Evolutionary conservation across 2,888 invertebrate species (phyloP).

Genomic region (Tillus elongatus): DNA sequence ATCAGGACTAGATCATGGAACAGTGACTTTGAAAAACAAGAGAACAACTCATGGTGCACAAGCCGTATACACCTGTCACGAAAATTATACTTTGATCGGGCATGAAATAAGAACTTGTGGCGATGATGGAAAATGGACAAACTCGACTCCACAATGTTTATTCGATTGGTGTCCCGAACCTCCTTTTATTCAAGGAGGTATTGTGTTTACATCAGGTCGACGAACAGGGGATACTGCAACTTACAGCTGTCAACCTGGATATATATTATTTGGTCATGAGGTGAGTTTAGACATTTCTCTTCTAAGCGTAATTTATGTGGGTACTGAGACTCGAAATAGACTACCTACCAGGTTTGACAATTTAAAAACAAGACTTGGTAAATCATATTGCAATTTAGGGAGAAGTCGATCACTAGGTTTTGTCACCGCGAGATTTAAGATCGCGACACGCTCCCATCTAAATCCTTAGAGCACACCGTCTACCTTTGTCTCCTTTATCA

Average conservation of each 20-base stretch:
- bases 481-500: too few relatives aligned
- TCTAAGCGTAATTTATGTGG: too few relatives aligned
- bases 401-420: too few relatives aligned
- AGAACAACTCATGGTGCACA: constrained; percentile 72
- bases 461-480: too few relatives aligned
- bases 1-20: constrained; percentile 62
- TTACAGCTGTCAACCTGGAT: constrained; percentile 74
- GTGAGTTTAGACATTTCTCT: constrained; percentile 47
- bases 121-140: constrained; percentile 67
- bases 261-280: constrained; percentile 72
- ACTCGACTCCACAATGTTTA: constrained; percentile 68
- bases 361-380: too few relatives aligned
- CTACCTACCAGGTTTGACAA: too few relatives aligned
- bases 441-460: too few relatives aligned
- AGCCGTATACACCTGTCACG: constrained; percentile 68
- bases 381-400: too few relatives aligned
- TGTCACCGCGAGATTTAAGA: too few relatives aligned
- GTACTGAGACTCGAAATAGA: too few relatives aligned
- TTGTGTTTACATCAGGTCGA: constrained; percentile 60
- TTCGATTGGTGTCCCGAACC: constrained; percentile 86
- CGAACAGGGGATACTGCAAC: constrained; percentile 72
- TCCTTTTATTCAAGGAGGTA: constrained; percentile 65
- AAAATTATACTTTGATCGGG: constrained; percentile 79
- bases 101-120: constrained; percentile 61
- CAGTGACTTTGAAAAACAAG: constrained; percentile 54